A percentile compares a stretch with the other conserved stretches of the same genome.
These are phyloP conservation scores for Lagopus muta DNA, from an alignment of 2,113 vertebrate genomes.

Conservation along the genomic window DNA sequence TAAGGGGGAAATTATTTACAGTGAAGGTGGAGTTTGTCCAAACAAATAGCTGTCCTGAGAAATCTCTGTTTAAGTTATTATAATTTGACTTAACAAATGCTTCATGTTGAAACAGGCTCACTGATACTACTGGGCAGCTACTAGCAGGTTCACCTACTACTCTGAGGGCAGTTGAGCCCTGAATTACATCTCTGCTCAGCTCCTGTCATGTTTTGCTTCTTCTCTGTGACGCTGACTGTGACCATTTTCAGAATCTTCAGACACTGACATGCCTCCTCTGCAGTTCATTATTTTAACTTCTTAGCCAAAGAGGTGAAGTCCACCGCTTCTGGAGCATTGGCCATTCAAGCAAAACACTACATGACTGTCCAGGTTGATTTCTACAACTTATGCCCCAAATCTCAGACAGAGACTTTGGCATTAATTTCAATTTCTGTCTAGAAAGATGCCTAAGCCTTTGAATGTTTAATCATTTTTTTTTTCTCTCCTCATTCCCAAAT, in stretches of 20 bases:
- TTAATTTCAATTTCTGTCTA: not conserved
- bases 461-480: not conserved
- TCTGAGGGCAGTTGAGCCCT: not conserved
- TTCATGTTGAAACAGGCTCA: not conserved
- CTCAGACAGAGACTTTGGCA: not conserved
- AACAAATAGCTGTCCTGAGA: not conserved
- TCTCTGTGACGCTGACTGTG: not conserved
- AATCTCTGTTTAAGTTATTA: not conserved
- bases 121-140: not conserved
- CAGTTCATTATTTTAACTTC: conserved; percentile 5
- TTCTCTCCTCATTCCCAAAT: not conserved
- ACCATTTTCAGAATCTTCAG: not conserved
- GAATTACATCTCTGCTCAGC: not conserved
- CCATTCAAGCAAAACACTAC: not conserved
- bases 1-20: not conserved
- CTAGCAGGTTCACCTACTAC: no score
- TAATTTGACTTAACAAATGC: not conserved
- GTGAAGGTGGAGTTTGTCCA: not conserved
- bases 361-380: not conserved
- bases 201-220: not conserved
- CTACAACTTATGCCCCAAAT: not conserved
- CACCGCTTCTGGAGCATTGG: not conserved
- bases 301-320: conserved; percentile 10
- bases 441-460: not conserved
- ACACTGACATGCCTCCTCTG: not conserved